phyloP scores from a whole-genome alignment of 2,888 invertebrate species.

The Leucophenga maculata region DNA sequence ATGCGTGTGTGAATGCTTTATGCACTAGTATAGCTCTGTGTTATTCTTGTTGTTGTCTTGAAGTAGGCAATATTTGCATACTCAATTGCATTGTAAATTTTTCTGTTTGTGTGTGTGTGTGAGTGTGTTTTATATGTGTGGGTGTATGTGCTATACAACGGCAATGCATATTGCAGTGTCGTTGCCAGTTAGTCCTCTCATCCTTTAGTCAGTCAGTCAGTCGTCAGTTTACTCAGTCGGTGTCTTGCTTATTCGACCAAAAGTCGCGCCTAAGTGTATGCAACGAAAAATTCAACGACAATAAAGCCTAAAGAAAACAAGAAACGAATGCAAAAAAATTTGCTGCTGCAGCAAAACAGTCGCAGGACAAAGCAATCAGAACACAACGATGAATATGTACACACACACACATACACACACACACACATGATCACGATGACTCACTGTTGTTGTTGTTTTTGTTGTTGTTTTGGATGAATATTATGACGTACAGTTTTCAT shows the following conservation, averaged over 20 bases:
- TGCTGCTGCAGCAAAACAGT: conserved; percentile 8
- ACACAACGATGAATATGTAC: conserved; percentile 14
- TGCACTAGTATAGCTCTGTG: no score
- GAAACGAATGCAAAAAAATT: not conserved
- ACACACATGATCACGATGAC: conserved; percentile 53
- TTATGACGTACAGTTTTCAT: conserved; percentile 66
- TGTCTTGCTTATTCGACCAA: conserved; percentile 16
- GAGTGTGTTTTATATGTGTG: conserved; percentile 32
- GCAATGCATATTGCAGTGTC: conserved; percentile 26
- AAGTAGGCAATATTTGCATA: conserved; percentile 71
- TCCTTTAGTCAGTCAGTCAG: conserved; percentile 6
- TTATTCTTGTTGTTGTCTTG: not conserved
- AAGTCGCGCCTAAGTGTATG: conserved; percentile 10
- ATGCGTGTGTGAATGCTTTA: no score
- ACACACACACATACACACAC: conserved; percentile 40
- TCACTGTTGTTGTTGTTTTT: conserved; percentile 38
- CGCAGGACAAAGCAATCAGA: conserved; percentile 6
- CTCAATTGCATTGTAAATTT: conserved; percentile 67
- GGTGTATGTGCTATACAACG: conserved; percentile 32
- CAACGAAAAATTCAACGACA: conserved; percentile 6
- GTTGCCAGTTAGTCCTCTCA: conserved; percentile 23
- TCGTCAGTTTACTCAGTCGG: no score
- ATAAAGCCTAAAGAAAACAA: not conserved
- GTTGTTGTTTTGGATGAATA: conserved; percentile 36
- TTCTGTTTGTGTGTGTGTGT: conserved; percentile 29